Evolutionary conservation across 2,888 invertebrate genomes (phyloP).

Genomic region (Minunthozetes semirufus): DNA sequence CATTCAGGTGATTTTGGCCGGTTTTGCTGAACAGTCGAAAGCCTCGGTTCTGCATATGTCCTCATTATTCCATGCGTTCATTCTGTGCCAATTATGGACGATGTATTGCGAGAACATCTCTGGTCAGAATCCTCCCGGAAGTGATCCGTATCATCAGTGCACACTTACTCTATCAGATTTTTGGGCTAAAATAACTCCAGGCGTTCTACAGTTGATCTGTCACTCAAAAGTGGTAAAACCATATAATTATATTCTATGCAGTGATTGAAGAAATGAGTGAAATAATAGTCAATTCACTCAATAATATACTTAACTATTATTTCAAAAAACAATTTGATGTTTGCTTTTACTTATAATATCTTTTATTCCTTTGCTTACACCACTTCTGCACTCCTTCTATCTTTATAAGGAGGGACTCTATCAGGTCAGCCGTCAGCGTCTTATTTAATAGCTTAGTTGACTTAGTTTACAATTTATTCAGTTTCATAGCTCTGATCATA

Average conservation of each 20-base stretch:
- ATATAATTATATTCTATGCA: constrained; percentile 20
- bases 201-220: constrained; percentile 81
- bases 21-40: constrained; percentile 92
- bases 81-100: constrained; percentile 97
- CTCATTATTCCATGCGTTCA: constrained; percentile 92
- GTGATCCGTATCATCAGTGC: constrained; percentile 47
- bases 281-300: neutral
- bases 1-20: constrained; percentile 89
- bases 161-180: constrained; percentile 77
- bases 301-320: constrained; percentile 21
- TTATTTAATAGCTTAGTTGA: neutral
- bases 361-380: constrained; percentile 13
- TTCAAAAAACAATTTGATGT: constrained; percentile 35
- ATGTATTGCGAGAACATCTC: constrained; percentile 90
- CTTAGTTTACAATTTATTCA: neutral
- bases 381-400: neutral
- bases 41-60: constrained; percentile 89
- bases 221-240: constrained; percentile 78
- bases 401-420: constrained; percentile 28
- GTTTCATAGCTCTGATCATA: neutral
- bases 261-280: neutral
- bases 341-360: constrained; percentile 22
- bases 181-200: constrained; percentile 97
- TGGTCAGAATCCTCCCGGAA: constrained; percentile 54
- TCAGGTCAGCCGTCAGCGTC: constrained; percentile 28